These are phyloP conservation scores for Candidula unifasciata DNA, from an alignment of 2,888 invertebrate genomes.

Conservation along the genomic window DNA sequence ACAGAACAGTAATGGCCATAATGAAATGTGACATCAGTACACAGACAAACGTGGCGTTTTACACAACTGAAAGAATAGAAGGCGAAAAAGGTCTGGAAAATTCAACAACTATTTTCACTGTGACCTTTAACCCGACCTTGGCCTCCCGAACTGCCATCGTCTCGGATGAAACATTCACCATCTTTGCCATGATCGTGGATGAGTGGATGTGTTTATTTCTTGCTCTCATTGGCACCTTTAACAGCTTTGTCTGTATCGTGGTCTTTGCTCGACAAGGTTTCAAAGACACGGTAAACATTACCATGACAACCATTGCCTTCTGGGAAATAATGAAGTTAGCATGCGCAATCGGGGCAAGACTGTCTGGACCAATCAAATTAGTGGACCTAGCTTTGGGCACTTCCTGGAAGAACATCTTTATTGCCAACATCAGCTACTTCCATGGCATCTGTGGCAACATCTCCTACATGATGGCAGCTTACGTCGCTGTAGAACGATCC, in stretches of 20 bases:
- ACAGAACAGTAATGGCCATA: too few relatives aligned
- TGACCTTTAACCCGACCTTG: too few relatives aligned
- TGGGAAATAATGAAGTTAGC: not conserved
- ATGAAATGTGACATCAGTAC: too few relatives aligned
- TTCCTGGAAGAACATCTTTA: constrained; percentile 11
- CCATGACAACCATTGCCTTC: constrained; percentile 19
- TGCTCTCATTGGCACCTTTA: not conserved
- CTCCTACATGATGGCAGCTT: constrained; percentile 11
- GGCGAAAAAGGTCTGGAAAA: too few relatives aligned
- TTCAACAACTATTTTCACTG: too few relatives aligned
- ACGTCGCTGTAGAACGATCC: constrained; percentile 19
- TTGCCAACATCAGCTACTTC: not conserved
- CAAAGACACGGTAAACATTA: constrained; percentile 22
- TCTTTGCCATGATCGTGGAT: not conserved
- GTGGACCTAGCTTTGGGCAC: not conserved
- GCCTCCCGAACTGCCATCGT: not conserved
- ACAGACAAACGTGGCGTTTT: too few relatives aligned
- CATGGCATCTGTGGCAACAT: constrained; percentile 5
- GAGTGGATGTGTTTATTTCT: not conserved
- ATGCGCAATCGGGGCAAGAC: not conserved
- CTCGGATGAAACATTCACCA: not conserved
- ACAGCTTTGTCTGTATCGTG: not conserved
- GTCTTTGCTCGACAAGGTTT: not conserved
- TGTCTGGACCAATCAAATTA: constrained; percentile 7
- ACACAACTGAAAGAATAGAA: too few relatives aligned